phyloP scores from a whole-genome alignment of 2,797 vertebrate genomes.

The Glossophaga mutica region DNA sequence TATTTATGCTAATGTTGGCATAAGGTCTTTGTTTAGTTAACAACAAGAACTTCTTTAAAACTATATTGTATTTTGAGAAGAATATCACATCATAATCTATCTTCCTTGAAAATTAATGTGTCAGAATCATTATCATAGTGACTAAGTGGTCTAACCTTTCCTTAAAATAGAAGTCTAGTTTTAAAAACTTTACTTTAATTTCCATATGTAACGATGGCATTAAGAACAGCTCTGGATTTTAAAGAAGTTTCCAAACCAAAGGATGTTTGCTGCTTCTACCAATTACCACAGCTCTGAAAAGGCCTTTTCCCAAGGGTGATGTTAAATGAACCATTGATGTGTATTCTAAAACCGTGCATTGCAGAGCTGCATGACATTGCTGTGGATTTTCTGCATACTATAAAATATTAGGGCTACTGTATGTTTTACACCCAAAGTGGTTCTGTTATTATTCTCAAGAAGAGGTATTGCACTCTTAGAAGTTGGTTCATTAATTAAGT shows the following conservation, averaged over 20 bases:
- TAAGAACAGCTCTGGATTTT: constrained; percentile 29
- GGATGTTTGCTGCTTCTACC: background rate
- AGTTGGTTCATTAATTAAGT: background rate
- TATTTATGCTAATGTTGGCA: background rate
- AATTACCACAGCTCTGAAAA: background rate
- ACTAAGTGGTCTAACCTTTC: background rate
- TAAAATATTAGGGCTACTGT: background rate
- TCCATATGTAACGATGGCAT: background rate
- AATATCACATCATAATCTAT: background rate
- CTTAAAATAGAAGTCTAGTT: constrained; percentile 15
- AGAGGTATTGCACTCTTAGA: background rate
- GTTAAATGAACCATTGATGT: background rate
- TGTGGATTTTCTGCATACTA: background rate
- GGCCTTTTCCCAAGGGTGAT: background rate
- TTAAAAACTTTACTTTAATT: constrained; percentile 6
- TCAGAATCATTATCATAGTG: constrained; percentile 13
- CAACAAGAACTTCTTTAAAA: constrained; percentile 22
- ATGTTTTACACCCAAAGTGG: background rate
- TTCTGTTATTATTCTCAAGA: background rate
- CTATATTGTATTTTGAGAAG: background rate
- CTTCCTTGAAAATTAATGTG: background rate
- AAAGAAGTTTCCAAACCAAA: background rate
- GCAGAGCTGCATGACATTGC: background rate
- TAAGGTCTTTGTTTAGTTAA: background rate
- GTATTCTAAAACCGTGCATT: background rate